phyloP scores from a whole-genome alignment of 2,888 invertebrate species.

The Bibio marci region DNA sequence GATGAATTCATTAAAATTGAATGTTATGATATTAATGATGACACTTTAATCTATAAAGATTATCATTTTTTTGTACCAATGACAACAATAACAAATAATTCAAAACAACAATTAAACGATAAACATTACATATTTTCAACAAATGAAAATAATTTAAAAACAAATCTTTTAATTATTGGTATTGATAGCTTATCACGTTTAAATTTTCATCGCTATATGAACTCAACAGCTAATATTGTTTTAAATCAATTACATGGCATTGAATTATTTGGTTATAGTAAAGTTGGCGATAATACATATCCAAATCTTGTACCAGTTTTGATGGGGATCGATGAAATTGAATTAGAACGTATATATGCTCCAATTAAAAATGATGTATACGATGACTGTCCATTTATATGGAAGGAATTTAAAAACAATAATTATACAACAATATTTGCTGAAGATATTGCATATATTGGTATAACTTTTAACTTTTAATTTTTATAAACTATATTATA shows the following conservation, averaged over 20 bases:
- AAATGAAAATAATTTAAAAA: constrained; percentile 1
- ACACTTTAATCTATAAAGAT: constrained; percentile 42
- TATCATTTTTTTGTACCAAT: constrained; percentile 46
- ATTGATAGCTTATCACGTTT: constrained; percentile 73
- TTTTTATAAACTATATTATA: too few relatives aligned
- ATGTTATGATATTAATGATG: constrained; percentile 36
- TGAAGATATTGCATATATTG: constrained; percentile 66
- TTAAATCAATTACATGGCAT: constrained; percentile 41
- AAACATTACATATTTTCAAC: constrained; percentile 3
- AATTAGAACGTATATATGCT: constrained; percentile 48
- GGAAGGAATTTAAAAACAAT: constrained; percentile 56
- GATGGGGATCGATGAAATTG: constrained; percentile 48
- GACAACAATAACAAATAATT: constrained; percentile 17
- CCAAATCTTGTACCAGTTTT: constrained; percentile 74
- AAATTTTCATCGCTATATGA: constrained; percentile 74
- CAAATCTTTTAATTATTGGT: constrained; percentile 65
- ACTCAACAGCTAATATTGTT: constrained; percentile 42
- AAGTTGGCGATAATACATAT: constrained; percentile 88
- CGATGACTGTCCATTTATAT: constrained; percentile 68
- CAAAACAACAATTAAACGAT: constrained; percentile 12
- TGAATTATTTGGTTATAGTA: constrained; percentile 77
- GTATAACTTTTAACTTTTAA: constrained; percentile 65
- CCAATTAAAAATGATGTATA: constrained; percentile 38
- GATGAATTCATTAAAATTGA: constrained; percentile 52
- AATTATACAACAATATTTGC: constrained; percentile 65